phyloP scores from a whole-genome alignment of 2,113 vertebrate species.

The Saccopteryx leptura region DNA sequence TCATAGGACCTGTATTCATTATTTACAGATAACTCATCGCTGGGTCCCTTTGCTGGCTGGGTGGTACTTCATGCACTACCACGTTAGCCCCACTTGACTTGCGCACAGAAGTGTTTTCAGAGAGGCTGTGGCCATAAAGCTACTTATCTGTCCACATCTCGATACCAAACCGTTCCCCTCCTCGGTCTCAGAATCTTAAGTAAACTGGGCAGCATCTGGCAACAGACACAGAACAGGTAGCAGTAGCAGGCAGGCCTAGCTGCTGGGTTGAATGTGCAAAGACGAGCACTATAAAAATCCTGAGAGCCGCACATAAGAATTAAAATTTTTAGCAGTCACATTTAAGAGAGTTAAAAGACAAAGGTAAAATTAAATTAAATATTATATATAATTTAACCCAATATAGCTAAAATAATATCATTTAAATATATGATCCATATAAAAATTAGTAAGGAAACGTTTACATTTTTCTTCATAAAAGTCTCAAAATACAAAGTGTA shows the following conservation, averaged over 20 bases:
- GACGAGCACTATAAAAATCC: not conserved
- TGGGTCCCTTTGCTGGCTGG: not conserved
- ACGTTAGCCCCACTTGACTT: not conserved
- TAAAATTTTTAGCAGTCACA: not conserved
- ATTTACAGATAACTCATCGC: not conserved
- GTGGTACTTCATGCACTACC: not conserved
- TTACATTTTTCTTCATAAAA: not conserved
- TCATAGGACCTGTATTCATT: not conserved
- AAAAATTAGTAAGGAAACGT: not conserved
- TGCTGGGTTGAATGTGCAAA: fast-evolving
- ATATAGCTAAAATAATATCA: not conserved
- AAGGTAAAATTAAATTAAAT: not conserved
- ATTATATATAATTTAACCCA: not conserved
- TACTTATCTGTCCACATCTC: not conserved
- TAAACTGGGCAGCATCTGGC: not conserved
- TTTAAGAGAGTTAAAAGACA: not conserved
- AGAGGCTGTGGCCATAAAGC: not conserved
- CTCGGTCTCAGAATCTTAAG: not conserved
- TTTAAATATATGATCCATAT: not conserved
- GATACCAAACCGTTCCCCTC: not conserved
- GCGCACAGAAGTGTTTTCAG: not conserved
- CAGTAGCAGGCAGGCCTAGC: not conserved
- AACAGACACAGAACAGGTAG: not conserved
- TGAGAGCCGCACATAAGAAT: not conserved
- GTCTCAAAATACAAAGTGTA: not conserved